Base-by-base conservation (phyloP, 1,140 invertebrate genomes). In the Oreohelix idahoensis region DNA sequence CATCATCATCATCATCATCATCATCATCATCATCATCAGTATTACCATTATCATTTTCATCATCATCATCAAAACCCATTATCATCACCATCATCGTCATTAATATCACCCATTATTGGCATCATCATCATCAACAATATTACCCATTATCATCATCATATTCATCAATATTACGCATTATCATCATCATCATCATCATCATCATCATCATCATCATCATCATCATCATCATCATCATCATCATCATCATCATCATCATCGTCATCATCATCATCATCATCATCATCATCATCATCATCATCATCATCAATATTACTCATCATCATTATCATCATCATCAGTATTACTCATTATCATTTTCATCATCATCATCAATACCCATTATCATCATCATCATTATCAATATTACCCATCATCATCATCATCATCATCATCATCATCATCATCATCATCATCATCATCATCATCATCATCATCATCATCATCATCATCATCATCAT, bases 141-240 rank as follows among this genome's bases (percentile, higher is more conserved):
- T 58, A 2, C 1, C 71, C 42, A 10, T 45, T 76, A 1, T 8
- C 42, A 10, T 8, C 29, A 10, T 63, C 75, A 45, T 63, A 17
- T 71, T 75, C 73, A 45, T 8, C 82, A 38, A 76, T 83, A 45
- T 81, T 81, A 66, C 8, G 73, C 66, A 82, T 83, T 75, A 39
- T 58, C 10, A 58, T 76, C 53, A 58, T 58, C 53, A 58, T 58
- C 53, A 58, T 23, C 53, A 58, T 58, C 53, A 58, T 58, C 10
- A 45, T 84, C 66, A 76, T 83, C 71, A 84, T 81, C 79, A 49
- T 81, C 45, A 84, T 81, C 66, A 84, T 84, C 51, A 81, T 81
- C 79, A 84, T 84, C 70, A 81, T 84, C 66, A 70, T 84, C 78
- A 82, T 82, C 71, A 82, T 75, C 79, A 75, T 81, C 70, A 84